Percentiles rank a stretch among this genome's conserved stretches.
Conservation (phyloP, 2,113 vertebrate species). For the Pseudonaja textilis region DNA sequence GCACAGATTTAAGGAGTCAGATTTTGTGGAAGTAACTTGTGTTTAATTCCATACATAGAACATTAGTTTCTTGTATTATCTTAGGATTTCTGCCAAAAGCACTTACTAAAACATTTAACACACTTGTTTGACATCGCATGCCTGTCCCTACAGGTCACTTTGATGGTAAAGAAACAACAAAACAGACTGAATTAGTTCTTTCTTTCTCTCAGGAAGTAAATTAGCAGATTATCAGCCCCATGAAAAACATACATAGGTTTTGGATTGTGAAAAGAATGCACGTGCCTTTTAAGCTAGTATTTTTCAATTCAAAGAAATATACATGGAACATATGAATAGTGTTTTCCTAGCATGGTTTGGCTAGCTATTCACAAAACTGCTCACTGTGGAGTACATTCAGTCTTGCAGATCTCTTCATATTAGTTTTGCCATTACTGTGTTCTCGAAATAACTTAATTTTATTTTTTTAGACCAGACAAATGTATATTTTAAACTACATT, state of each 20-base stretch:
- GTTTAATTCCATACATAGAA: slow-evolving; percentile 17
- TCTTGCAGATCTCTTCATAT: neutral
- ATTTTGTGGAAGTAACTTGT: slow-evolving; percentile 39
- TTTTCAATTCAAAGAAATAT: neutral
- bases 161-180: neutral
- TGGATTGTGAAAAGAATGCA: neutral
- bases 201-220: too few species aligned
- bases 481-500: neutral
- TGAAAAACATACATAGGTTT: neutral
- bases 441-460: neutral
- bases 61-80: slow-evolving; percentile 60
- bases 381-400: slow-evolving; percentile 3
- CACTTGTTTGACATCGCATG: neutral
- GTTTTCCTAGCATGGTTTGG: neutral
- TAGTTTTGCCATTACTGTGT: neutral
- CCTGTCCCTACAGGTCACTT: neutral
- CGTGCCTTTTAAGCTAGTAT: neutral
- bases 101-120: neutral
- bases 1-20: slow-evolving; percentile 23
- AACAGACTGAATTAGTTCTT: neutral
- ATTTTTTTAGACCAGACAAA: neutral
- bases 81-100: accelerated
- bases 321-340: neutral
- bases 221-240: neutral
- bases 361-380: neutral